Evolutionary conservation across 1,140 invertebrate species (phyloP), one percentile per base, ranked within the genome.

Genomic region (Lepidurus packardi): DNA sequence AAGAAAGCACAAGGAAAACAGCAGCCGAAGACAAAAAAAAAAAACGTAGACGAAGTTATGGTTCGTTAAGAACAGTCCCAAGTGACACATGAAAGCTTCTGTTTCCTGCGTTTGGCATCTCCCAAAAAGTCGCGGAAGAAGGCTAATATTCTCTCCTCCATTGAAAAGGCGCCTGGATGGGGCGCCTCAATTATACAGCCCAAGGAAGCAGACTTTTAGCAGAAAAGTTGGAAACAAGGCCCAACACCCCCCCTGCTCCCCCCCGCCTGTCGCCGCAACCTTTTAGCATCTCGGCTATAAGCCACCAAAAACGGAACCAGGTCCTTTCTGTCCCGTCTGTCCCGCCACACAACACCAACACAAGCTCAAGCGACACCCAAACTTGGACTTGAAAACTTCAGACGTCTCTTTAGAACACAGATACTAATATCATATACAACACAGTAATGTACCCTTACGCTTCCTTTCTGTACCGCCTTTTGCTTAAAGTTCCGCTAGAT

Each of bases 91-190:
- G 53, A 65, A 65, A 65, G 13, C 53, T 65, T 65, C 53, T 65
- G 53, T 65, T 65, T 65, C 53, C 53, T 65, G 53, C 53, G 21
- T 65, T 65, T n/a, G 53, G 16, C 21, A 13, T n/a, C 53, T 65
- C 21, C 45, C 53, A 7, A 65, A 65, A 65, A 65, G 53, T n/a
- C 16, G 53, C 16, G 53, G 21, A 65, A 65, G 21, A 13, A 65
- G 53, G 53, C 53, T 65, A 65, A 65, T 65, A 16, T 65, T 65
- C 53, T 65, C 21, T 65, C 16, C 34, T 34, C 8, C 53, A 65
- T 65, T 65, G 53, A 65, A 65, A 65, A 65, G 53, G 53, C 53
- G 53, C 53, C 53, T 65, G 53, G 16, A 65, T 65, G 53, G 53
- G 53, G 53, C 53, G 53, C 53, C 53, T 65, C 16, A 65, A 65